Percentiles rank a stretch among this genome's conserved stretches.
phyloP scores from a whole-genome alignment of 2,113 vertebrate species.

The Zosterops japonicus region DNA sequence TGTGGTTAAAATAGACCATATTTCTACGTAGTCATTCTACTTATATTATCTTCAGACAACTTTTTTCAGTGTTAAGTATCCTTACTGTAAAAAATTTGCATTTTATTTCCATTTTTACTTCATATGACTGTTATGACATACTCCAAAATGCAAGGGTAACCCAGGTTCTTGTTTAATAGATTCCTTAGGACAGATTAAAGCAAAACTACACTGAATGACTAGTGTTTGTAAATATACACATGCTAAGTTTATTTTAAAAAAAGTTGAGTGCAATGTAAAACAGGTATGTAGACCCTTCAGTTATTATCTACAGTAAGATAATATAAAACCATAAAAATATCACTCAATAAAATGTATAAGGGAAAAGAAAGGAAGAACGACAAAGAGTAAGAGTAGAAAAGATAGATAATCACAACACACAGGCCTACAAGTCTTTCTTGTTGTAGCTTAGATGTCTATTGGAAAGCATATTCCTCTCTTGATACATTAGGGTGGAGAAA shows the following conservation, averaged over 20 bases:
- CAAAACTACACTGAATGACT: background rate
- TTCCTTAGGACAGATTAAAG: background rate
- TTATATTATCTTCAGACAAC: background rate
- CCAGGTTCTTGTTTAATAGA: background rate
- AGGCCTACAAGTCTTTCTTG: background rate
- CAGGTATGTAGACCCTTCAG: background rate
- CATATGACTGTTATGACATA: background rate
- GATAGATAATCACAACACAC: background rate
- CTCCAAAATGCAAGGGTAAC: background rate
- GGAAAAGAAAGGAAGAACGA: background rate
- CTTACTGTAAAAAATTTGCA: background rate
- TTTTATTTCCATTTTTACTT: background rate
- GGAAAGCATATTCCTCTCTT: background rate
- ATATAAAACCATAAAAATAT: background rate
- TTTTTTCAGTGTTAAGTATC: background rate
- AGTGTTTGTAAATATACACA: background rate
- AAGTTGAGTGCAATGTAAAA: background rate
- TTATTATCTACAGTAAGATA: background rate
- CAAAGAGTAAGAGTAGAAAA: background rate
- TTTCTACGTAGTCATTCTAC: background rate
- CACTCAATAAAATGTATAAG: background rate
- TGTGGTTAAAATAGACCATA: background rate
- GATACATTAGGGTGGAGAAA: accelerated
- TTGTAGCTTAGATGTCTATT: background rate
- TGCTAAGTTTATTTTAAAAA: background rate